Evolutionary conservation across 2,888 invertebrate genomes (phyloP), one percentile per base, ranked within the genome.

Genomic region (Patella depressa): DNA sequence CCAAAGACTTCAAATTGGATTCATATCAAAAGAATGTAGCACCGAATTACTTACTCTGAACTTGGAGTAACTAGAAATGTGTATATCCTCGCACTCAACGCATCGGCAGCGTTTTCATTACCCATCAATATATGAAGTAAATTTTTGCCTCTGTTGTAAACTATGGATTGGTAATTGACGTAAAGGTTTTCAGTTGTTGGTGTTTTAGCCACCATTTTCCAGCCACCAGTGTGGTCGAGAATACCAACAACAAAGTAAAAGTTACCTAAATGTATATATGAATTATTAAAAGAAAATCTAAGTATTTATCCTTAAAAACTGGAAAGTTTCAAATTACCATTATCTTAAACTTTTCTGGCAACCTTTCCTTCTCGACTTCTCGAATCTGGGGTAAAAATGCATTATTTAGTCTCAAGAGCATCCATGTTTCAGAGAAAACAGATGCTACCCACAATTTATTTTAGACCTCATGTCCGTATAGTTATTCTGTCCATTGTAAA

Each of bases 151-250:
- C 80, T 72, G 57, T 86, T 84, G 9, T 82, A 79, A 71, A 84
- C 83, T 9, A 84, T 80, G 84, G 84, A 86, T 72, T 83, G 83
- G 72, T 79, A 86, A 74, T 86, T 86, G 1, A 86, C 81, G 72
- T 84, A 86, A 34, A 85, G 71, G 15, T 75, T 55, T 75, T 86
- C 86, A 2, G 84, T 80, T 54, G 73, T 71, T 11, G 77, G 78
- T 7, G 79, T 78, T 14, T 74, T 55, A 12, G 81, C 81, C 15
- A 45, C 24, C 45, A 73, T 71, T 5, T 74, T 78, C 77, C 81
- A 83, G 0, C 59, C 55, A 3, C 81, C 81, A 19, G 78, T 79
- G 34, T 75, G 78, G 54, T 80, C 79, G 12, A 84, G 71, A 29
- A 71, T 80, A 14, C 83, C 82, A 45, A 82, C 71, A 59, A 77